A percentile compares a stretch with the other conserved stretches of the same genome.
These are phyloP conservation scores for Anabas testudineus DNA, from an alignment of 2,797 vertebrate species.

Conservation along the genomic window DNA sequence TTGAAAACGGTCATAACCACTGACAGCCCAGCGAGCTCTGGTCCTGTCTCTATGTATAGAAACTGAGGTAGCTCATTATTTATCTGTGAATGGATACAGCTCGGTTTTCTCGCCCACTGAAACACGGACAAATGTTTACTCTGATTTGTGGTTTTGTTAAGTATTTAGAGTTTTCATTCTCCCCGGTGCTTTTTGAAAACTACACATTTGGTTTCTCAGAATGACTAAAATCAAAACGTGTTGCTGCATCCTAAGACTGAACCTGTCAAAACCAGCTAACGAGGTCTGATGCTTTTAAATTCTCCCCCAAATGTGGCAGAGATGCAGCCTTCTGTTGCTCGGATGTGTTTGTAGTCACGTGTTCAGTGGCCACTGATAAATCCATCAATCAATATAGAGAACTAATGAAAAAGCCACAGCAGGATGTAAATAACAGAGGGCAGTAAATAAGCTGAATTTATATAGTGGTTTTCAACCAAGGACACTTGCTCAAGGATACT, in stretches of 20 bases:
- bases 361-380: background rate
- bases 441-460: no score
- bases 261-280: background rate
- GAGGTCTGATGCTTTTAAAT: background rate
- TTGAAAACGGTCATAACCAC: background rate
- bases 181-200: background rate
- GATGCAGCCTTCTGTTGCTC: background rate
- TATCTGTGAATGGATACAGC: background rate
- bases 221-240: background rate
- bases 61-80: background rate
- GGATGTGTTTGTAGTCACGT: background rate
- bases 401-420: background rate
- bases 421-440: background rate
- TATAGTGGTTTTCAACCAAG: no score
- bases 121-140: background rate
- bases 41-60: background rate
- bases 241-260: background rate
- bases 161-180: background rate
- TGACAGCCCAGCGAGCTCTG: background rate
- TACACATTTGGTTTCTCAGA: background rate
- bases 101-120: background rate
- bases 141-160: background rate
- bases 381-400: background rate
- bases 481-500: no score
- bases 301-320: background rate